Percentiles rank a stretch among this genome's conserved stretches.
Evolutionary conservation across 1,140 invertebrate genomes (phyloP).

Genomic region (Caenorhabditis inopinata): DNA sequence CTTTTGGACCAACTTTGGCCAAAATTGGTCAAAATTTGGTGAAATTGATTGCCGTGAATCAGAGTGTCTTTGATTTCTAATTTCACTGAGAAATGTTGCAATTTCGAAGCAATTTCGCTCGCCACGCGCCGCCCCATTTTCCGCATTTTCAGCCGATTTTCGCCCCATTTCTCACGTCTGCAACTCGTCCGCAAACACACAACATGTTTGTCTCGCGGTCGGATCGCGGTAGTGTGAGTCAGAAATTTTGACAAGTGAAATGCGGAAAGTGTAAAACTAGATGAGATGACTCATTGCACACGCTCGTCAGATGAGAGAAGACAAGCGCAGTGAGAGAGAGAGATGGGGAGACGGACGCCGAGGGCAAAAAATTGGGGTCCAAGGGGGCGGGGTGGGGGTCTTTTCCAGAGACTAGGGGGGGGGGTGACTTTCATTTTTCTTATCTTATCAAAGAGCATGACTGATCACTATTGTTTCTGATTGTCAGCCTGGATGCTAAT

Average conservation of each 20-base stretch:
- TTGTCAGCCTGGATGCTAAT: not conserved
- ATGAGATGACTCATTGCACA: constrained; percentile 17
- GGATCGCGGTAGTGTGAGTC: not conserved
- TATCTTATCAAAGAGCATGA: not conserved
- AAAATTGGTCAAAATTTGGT: too few relatives aligned
- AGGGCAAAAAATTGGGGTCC: not conserved
- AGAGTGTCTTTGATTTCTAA: too few relatives aligned
- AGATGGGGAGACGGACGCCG: not conserved
- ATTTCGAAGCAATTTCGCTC: too few relatives aligned
- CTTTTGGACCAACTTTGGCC: too few relatives aligned
- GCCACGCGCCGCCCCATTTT: too few relatives aligned
- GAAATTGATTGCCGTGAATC: too few relatives aligned
- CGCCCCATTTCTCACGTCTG: too few relatives aligned
- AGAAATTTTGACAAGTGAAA: constrained; percentile 33
- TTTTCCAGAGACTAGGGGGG: not conserved
- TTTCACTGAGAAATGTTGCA: too few relatives aligned
- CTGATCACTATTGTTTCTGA: not conserved
- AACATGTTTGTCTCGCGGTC: constrained; percentile 29
- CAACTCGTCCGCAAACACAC: not conserved
- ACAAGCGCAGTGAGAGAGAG: not conserved
- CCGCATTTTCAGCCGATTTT: too few relatives aligned
- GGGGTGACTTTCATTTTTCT: not conserved
- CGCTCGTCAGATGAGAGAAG: not conserved
- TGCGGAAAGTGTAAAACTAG: constrained; percentile 6
- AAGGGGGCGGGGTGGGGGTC: too few relatives aligned